These are phyloP conservation scores for Parotia lawesii DNA, from an alignment of 2,113 vertebrate genomes.

Conservation along the genomic window DNA sequence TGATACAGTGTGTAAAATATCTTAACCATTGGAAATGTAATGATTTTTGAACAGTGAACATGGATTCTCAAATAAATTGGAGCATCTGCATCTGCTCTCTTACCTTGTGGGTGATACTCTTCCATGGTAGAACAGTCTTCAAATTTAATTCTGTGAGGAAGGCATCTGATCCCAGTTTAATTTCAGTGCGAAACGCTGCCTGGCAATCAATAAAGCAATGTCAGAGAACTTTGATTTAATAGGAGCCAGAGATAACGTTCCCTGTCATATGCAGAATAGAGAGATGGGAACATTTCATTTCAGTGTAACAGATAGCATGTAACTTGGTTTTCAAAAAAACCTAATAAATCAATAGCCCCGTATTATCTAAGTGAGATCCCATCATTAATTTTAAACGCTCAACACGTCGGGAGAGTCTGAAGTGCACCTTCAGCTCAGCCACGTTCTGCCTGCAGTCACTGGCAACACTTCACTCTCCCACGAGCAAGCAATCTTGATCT, in stretches of 20 bases:
- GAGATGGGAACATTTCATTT: conserved; percentile 42
- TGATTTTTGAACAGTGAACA: conserved; percentile 51
- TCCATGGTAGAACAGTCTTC: conserved; percentile 54
- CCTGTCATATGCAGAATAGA: conserved; percentile 39
- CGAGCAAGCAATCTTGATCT: background rate
- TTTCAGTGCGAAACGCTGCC: conserved; percentile 58
- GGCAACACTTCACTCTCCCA: background rate
- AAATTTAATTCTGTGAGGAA: conserved; percentile 66
- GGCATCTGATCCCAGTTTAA: conserved; percentile 69
- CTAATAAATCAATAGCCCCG: conserved; percentile 66
- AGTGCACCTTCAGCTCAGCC: conserved; percentile 3
- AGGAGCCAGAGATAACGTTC: conserved; percentile 44
- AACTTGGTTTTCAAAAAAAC: conserved; percentile 2
- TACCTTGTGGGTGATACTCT: conserved; percentile 54
- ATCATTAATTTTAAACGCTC: conserved; percentile 67
- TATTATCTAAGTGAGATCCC: conserved; percentile 55
- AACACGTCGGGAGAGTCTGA: conserved; percentile 1
- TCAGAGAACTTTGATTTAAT: conserved; percentile 70
- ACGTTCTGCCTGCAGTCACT: background rate
- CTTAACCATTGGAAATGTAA: conserved; percentile 47
- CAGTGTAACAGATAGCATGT: conserved; percentile 19
- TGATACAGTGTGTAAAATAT: background rate
- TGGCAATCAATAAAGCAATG: conserved; percentile 69
- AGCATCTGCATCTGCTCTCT: conserved; percentile 60
- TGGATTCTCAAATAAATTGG: conserved; percentile 60